Evolutionary conservation across 2,113 vertebrate genomes (phyloP).

Genomic region (Corvus moneduloides): DNA sequence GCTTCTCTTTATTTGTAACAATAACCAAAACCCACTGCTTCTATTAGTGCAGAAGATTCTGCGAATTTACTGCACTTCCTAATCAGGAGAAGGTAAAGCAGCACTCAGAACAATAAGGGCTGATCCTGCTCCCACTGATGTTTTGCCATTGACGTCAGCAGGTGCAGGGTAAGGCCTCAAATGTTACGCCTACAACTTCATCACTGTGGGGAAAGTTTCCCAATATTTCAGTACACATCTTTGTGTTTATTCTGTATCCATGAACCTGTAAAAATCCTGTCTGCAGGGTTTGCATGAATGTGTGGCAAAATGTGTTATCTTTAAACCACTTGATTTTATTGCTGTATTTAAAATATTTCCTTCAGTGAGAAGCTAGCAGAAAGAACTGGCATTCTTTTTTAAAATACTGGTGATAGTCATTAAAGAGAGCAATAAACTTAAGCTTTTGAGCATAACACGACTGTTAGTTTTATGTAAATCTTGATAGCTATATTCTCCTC

Average conservation of each 20-base stretch:
- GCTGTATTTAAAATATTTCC: constrained; percentile 79
- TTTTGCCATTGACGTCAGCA: constrained; percentile 27
- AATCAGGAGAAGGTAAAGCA: constrained; percentile 45
- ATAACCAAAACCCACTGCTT: not conserved
- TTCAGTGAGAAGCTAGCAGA: constrained; percentile 69
- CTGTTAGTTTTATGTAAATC: constrained; percentile 64
- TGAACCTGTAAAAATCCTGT: constrained; percentile 68
- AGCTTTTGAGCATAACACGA: constrained; percentile 77
- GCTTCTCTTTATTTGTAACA: constrained; percentile 5
- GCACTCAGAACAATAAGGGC: constrained; percentile 29
- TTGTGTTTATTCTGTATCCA: constrained; percentile 60
- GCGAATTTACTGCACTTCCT: constrained; percentile 26
- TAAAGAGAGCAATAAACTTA: constrained; percentile 82
- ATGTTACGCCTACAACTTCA: constrained; percentile 41
- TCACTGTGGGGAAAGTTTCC: constrained; percentile 64
- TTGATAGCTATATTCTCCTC: not conserved
- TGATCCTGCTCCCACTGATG: constrained; percentile 31
- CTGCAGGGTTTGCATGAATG: constrained; percentile 74
- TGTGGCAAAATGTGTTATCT: constrained; percentile 73
- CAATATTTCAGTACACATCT: constrained; percentile 29
- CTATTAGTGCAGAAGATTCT: constrained; percentile 18
- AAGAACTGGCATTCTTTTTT: constrained; percentile 73
- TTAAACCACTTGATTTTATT: constrained; percentile 78
- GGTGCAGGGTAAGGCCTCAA: constrained; percentile 15
- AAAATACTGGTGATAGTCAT: constrained; percentile 75